These are phyloP conservation scores for Hypotaenidia okinawae DNA, from an alignment of 2,797 vertebrate species.

Conservation along the genomic window DNA sequence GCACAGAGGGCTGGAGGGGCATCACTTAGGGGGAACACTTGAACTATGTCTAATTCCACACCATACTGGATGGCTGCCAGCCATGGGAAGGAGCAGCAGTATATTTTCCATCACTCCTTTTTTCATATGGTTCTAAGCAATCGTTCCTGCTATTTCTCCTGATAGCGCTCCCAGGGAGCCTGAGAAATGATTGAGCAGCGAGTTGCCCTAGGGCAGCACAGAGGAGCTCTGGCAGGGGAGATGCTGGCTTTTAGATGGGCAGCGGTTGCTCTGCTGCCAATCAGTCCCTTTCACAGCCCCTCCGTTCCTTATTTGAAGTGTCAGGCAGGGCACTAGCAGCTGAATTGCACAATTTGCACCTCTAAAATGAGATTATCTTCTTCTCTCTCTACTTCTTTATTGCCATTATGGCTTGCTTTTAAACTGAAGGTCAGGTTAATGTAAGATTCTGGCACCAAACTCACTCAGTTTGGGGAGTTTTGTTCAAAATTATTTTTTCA, in stretches of 20 bases:
- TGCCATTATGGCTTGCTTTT: not conserved
- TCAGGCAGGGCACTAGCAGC: not conserved
- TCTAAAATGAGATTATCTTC: not conserved
- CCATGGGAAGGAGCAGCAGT: fast-evolving
- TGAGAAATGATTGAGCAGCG: not conserved
- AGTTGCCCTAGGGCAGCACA: fast-evolving
- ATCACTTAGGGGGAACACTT: not conserved
- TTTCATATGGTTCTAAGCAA: not conserved
- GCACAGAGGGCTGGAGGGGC: not conserved
- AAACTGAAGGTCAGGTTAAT: not conserved
- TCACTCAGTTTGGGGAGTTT: fast-evolving
- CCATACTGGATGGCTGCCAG: not conserved
- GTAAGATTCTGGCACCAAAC: not conserved
- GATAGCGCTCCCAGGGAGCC: not conserved
- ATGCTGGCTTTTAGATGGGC: fast-evolving
- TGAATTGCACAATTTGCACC: not conserved
- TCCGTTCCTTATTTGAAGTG: not conserved
- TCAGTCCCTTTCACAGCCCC: not conserved
- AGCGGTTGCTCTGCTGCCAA: not conserved
- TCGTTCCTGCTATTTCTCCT: not conserved
- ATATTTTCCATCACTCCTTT: not conserved
- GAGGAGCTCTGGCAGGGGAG: not conserved
- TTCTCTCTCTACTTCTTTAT: not conserved
- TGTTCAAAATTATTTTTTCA: not conserved
- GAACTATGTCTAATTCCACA: not conserved